These are phyloP conservation scores for Rhopalosiphum maidis DNA, from an alignment of 1,140 invertebrate species.

Conservation along the genomic window DNA sequence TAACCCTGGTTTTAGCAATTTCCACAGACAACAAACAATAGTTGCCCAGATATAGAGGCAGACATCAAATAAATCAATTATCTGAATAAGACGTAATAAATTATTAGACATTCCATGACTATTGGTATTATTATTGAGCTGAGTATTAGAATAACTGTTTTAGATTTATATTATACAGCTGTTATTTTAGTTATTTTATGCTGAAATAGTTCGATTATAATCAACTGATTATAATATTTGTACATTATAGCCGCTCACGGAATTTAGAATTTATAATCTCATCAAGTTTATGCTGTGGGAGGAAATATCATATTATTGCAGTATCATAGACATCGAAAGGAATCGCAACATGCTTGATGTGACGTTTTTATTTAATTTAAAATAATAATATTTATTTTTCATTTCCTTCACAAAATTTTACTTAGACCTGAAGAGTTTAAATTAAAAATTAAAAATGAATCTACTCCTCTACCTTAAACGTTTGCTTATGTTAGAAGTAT, in stretches of 20 bases:
- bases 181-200: neutral
- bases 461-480: neutral
- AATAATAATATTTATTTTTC: neutral
- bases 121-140: too few species aligned
- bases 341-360: neutral
- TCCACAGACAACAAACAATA: too few species aligned
- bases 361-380: neutral
- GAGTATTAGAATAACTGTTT: too few species aligned
- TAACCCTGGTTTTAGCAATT: too few species aligned
- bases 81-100: too few species aligned
- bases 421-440: neutral
- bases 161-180: too few species aligned
- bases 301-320: neutral
- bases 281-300: neutral
- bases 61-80: too few species aligned
- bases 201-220: neutral
- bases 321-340: neutral
- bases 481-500: neutral
- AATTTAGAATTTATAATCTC: neutral
- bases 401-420: neutral
- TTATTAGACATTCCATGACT: too few species aligned
- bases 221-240: neutral
- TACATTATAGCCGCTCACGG: neutral
- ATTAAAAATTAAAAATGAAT: neutral
- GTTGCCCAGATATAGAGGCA: too few species aligned